Evolutionary conservation across 1,140 invertebrate genomes (phyloP), one percentile per base, ranked within the genome.

Genomic region (Calliopsis andreniformis): DNA sequence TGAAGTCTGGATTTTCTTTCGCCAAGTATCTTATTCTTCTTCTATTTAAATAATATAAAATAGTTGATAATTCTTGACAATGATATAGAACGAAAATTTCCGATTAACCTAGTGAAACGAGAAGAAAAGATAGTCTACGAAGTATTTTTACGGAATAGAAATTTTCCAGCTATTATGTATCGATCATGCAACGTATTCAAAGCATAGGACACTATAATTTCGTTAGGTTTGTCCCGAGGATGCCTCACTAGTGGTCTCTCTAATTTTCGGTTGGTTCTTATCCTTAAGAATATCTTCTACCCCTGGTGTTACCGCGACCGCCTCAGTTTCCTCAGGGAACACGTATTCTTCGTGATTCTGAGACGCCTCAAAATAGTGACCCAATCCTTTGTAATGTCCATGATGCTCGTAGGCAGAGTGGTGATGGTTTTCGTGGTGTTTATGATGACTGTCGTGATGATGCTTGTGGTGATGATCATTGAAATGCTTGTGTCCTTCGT

Each of bases 341-440:
- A 78, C 73, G 51, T 86, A 91, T 30, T 90, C 88, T 49, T 89
- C 89, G 42, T 85, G 84, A 16, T 75, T 78, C 59, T 88, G 81
- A 0, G 87, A 85, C 0, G 81, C 87, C 0, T 68, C 86, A 18
- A 90, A 91, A 3, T 82, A 77, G 56, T 88, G 79, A 0, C 72
- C 86, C 1, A 83, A 84, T 6, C 55, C 61, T 42, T 87, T 88
- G 71, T 56, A 84, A 20, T 86, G 81, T 0, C 49, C 83, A 30
- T 86, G 80, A 2, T 68, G 58, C 10, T 84, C 76, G 42, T 76
- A 71, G 10, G 55, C 35, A 2, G 62, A 53, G 18, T 85, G 86
- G 47, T 80, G 82, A 28, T 84, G 82, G 0, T 47, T 49, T 10
- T 88, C 85, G 28, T 87, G 78, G 3, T 85, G 59, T 4, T 88